Evolutionary conservation across 2,797 vertebrate species (phyloP).

Genomic region (Molossus alvarezi): DNA sequence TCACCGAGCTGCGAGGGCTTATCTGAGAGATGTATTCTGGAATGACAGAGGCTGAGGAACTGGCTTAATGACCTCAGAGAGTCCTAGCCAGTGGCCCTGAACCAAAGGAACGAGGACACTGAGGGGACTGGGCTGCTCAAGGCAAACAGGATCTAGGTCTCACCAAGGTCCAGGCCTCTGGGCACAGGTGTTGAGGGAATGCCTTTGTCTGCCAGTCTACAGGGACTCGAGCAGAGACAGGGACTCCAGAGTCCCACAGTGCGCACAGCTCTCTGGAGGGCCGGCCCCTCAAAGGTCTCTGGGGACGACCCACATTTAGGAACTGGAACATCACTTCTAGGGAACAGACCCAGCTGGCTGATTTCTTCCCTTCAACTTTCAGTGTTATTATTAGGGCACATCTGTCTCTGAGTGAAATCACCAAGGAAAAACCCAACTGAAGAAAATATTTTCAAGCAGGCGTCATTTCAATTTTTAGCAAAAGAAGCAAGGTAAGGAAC

Average conservation of each 20-base stretch:
- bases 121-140: not conserved
- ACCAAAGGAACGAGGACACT: not conserved
- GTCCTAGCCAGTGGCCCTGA: not conserved
- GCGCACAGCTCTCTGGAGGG: not conserved
- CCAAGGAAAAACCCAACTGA: slow-evolving; percentile 74
- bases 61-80: not conserved
- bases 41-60: not conserved
- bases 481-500: slow-evolving; percentile 46
- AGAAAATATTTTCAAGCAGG: slow-evolving; percentile 52
- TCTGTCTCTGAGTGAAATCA: slow-evolving; percentile 78
- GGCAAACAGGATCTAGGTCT: not conserved
- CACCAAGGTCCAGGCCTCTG: not conserved
- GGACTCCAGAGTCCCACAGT: not conserved
- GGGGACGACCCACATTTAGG: slow-evolving; percentile 66
- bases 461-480: slow-evolving; percentile 64
- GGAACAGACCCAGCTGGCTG: slow-evolving; percentile 65
- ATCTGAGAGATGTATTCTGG: not conserved
- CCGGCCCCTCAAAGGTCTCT: not conserved
- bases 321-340: slow-evolving; percentile 53
- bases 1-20: not conserved
- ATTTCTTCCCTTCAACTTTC: slow-evolving; percentile 20
- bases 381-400: slow-evolving; percentile 75
- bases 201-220: not conserved
- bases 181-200: not conserved
- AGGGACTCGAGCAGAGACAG: not conserved